Conservation (phyloP, 2,113 vertebrate species). For the Phalacrocorax brasilianus region DNA sequence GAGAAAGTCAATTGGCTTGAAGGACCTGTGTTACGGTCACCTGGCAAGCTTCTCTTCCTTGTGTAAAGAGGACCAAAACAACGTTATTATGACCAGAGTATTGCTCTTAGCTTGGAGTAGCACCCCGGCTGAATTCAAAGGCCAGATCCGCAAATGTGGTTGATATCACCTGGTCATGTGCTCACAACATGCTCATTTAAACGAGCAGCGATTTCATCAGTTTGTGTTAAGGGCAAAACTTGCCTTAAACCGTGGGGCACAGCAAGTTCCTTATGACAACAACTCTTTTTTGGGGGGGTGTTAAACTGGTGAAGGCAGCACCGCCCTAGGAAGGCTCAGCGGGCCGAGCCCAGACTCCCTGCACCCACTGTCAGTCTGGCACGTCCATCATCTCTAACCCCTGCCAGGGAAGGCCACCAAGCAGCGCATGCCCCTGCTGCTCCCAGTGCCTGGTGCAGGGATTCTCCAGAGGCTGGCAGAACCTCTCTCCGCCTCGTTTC, state of each 20-base stretch:
- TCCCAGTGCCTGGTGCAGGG: rapidly evolving
- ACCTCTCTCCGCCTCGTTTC: not conserved
- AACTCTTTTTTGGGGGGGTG: not conserved
- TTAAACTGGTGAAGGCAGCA: not conserved
- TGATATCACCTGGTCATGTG: not conserved
- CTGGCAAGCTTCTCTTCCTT: not conserved
- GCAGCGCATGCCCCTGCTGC: rapidly evolving
- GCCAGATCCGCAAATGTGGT: rapidly evolving
- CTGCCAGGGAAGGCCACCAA: not conserved
- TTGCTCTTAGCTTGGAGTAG: not conserved
- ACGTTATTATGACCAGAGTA: not conserved
- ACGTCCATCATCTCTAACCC: not conserved
- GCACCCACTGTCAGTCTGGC: rapidly evolving
- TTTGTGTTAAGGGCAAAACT: not conserved
- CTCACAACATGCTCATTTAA: not conserved
- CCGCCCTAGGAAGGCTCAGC: not conserved
- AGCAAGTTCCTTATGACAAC: not conserved
- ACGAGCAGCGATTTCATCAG: not conserved
- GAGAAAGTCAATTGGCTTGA: not conserved
- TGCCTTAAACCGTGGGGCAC: not conserved
- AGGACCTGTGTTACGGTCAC: not conserved
- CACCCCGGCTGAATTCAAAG: not conserved
- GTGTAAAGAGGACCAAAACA: not conserved
- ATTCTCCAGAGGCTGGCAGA: not conserved
- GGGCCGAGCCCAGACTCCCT: not conserved